Evolutionary conservation across 2,113 vertebrate genomes (phyloP).

Genomic region (Chlorocebus sabaeus): DNA sequence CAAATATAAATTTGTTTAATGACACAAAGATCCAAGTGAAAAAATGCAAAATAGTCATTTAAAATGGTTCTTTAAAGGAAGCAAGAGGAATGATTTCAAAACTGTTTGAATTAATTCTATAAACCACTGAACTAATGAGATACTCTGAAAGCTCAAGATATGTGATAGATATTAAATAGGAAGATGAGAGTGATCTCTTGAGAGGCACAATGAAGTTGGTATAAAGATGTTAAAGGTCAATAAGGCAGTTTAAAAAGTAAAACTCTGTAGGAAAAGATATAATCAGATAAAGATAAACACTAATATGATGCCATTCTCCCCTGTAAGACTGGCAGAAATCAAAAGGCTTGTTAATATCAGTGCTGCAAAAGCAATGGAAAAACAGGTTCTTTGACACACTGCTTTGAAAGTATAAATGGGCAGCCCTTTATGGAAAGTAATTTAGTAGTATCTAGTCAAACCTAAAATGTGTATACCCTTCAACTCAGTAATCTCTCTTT

Average conservation of each 20-base stretch:
- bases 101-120: slow-evolving; percentile 44
- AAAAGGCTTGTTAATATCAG: background rate
- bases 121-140: background rate
- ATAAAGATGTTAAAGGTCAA: slow-evolving; percentile 21
- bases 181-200: background rate
- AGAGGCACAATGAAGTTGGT: slow-evolving; percentile 5
- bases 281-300: background rate
- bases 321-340: background rate
- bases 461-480: slow-evolving; percentile 13
- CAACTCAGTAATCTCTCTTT: slow-evolving; percentile 6
- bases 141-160: slow-evolving; percentile 23
- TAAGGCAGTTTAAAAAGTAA: slow-evolving; percentile 20
- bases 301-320: background rate
- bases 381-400: background rate
- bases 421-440: background rate
- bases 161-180: slow-evolving; percentile 2
- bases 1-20: slow-evolving; percentile 19
- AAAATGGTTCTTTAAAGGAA: background rate
- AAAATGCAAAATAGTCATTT: slow-evolving; percentile 15
- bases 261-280: slow-evolving; percentile 21
- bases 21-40: slow-evolving; percentile 39
- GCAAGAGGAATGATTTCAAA: slow-evolving; percentile 7
- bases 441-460: slow-evolving; percentile 19
- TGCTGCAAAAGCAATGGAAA: background rate
- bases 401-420: background rate